Base-by-base conservation (phyloP, 2,113 vertebrate genomes). In the Ibidorhyncha struthersii region DNA sequence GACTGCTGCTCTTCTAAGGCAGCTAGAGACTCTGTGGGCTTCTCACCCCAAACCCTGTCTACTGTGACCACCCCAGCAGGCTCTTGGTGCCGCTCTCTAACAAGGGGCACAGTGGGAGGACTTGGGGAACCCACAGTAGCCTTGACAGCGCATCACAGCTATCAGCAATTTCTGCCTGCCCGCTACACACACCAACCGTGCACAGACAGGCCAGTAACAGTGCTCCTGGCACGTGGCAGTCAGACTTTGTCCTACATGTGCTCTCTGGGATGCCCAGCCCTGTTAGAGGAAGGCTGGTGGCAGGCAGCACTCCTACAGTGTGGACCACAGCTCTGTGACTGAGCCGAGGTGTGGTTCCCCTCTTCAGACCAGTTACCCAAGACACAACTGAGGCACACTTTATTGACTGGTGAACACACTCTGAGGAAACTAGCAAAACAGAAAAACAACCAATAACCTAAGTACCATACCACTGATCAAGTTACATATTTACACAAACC, bases 211-310 rank as follows among this genome's bases (percentile, higher is more conserved):
- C 41, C 41, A 18, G 1, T 13, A 32, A 19, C 8, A 8, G 41
- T 2, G 1, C 12, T 72, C n/a, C 52, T 29, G 65, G 82, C n/a
- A 29, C 2, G 14, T 17, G 47, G 32, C 2, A 1, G 6, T 18
- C 62, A 38, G 50, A 14, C 14, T 27, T 30, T 10, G 22, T 25
- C 66, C 36, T 38, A 1, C 3, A 1, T 0, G 0, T 30, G 19
- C 45, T 25, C 16, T 17, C 50, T 9, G 50, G 50, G 50, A 13
- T 10, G 12, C 41, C 20, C 50, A 22, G 61, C 22, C 26, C 13
- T 34, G 7, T 19, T 3, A 32, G 40, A 70, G 50, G 38, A n/a
- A 30, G 19, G 38, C 19, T 25, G 1, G 4, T 20, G 23, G 38
- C 22, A 69, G 23, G 22, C 38, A 73, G 18, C 18, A 6, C 41